Percentiles rank a stretch among this genome's conserved stretches.
Conservation (phyloP, 2,888 invertebrate genomes). For the Laothoe populi region DNA sequence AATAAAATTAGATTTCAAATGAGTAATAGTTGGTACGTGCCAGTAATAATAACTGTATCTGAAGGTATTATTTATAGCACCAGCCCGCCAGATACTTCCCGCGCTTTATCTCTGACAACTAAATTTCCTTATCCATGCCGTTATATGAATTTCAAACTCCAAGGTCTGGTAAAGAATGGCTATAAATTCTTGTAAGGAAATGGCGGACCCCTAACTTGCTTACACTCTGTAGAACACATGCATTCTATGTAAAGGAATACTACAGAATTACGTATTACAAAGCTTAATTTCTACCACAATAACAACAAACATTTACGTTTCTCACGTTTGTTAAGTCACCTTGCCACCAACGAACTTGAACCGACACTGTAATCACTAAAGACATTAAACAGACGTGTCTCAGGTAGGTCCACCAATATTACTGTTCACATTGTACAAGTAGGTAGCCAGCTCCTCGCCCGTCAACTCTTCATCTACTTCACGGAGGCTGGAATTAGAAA, state of each 20-base stretch:
- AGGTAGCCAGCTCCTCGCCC: constrained; percentile 87
- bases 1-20: background rate
- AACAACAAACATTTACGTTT: constrained; percentile 11
- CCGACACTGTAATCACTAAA: constrained; percentile 33
- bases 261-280: background rate
- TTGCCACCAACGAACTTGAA: constrained; percentile 30
- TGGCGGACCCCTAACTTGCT: background rate
- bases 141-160: background rate
- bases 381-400: constrained; percentile 64
- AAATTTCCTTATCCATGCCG: background rate
- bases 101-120: background rate
- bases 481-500: constrained; percentile 91
- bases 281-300: constrained; percentile 9
- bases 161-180: background rate
- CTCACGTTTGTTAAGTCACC: constrained; percentile 36
- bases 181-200: background rate
- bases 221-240: background rate
- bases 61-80: background rate
- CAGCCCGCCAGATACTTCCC: background rate
- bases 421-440: constrained; percentile 88
- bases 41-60: background rate
- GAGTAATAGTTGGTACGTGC: constrained; percentile 1
- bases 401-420: constrained; percentile 73
- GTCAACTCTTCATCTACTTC: constrained; percentile 89
- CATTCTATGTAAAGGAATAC: background rate